Conservation (phyloP, 1,140 invertebrate species). For the Drosophila repletoides region DNA sequence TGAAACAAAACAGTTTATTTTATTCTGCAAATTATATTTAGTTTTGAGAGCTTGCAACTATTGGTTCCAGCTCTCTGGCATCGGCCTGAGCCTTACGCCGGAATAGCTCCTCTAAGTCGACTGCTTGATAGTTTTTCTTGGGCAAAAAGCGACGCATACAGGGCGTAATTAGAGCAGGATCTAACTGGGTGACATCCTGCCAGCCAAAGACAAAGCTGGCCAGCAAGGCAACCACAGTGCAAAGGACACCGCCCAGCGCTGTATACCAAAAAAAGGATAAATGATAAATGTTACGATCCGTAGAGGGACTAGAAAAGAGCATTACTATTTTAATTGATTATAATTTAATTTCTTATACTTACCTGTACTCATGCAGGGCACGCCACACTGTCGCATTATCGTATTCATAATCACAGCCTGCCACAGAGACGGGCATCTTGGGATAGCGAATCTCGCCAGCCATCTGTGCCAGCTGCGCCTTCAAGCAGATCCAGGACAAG, state of each 20-base stretch:
- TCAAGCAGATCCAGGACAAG: constrained; percentile 60
- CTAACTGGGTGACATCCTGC: constrained; percentile 56
- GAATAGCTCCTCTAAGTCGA: constrained; percentile 53
- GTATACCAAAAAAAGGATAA: constrained; percentile 74
- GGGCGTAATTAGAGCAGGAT: constrained; percentile 63
- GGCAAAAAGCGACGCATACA: constrained; percentile 68
- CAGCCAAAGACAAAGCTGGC: constrained; percentile 49
- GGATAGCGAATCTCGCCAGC: constrained; percentile 85
- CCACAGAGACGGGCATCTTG: constrained; percentile 85
- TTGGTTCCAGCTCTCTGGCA: background rate
- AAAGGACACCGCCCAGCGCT: constrained; percentile 49
- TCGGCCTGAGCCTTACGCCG: constrained; percentile 23
- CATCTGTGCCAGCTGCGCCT: constrained; percentile 87
- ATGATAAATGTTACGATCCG: constrained; percentile 62
- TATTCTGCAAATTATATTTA: background rate
- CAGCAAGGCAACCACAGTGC: constrained; percentile 42
- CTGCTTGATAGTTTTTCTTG: constrained; percentile 45
- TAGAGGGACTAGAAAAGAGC: constrained; percentile 45
- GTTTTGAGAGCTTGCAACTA: constrained; percentile 2
- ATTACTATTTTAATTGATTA: background rate
- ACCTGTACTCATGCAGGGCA: constrained; percentile 56
- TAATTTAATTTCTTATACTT: constrained; percentile 3
- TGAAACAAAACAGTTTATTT: background rate
- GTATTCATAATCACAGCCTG: constrained; percentile 84
- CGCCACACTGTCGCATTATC: constrained; percentile 67